Evolutionary conservation across 2,113 vertebrate species (phyloP), one percentile per base, ranked within the genome.

Genomic region (Regulus satrapa): DNA sequence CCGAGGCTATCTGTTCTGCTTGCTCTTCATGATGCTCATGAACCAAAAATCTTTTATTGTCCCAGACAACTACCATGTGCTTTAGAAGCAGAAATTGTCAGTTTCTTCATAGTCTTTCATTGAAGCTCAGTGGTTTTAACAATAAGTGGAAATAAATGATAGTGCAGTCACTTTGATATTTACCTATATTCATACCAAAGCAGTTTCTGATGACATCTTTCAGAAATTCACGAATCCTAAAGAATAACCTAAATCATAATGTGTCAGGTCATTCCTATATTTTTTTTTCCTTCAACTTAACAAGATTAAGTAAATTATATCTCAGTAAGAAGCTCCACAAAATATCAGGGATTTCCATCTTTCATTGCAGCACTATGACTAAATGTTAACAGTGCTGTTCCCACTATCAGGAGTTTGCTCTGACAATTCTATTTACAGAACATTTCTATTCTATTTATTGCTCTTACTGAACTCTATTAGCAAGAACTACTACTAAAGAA

Each of bases 401-500:
- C 6, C 3, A n/a, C 88, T 29, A 85, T 26, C 18, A 73, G 73
- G 67, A 85, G 61, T 36, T 83, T 86, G 7, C 64, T 91, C n/a
- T 81, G 59, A 21, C 61, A 86, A 23, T 78, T 97, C 38, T 80
- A 76, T 62, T 82, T 97, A 63, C 61, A 92, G 63, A 40, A 43
- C 32, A 61, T 48, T 68, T 62, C 36, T 48, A 54, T 34, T 75
- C 34, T 75, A 55, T 54, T 83, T 54, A 48, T 68, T 89, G 4
- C 67, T 94, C 67, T 48, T 48, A 36, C 29, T 48, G 48, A 75
- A 32, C 23, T 56, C n/a, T 56, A 66, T 85, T 59, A 75, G 67
- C 19, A 63, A 95, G 95, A 97, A 94, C 66, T 95, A 88, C 71
- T 95, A 79, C 46, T 96, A 93, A 56, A 92, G 51, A 59, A 89